Conservation (phyloP, 2,888 invertebrate genomes). For the Melolontha melolontha region DNA sequence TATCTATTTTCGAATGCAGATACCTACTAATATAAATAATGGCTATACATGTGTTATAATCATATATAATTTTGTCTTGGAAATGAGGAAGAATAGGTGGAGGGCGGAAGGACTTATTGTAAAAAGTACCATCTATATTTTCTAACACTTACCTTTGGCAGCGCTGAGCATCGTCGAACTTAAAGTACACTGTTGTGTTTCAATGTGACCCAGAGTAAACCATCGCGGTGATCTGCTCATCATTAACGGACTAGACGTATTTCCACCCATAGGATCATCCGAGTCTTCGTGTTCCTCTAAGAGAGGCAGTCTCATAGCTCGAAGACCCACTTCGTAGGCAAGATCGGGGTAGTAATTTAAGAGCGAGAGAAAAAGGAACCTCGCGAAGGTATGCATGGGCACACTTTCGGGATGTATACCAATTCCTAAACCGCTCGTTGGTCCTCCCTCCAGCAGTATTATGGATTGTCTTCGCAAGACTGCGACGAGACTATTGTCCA, state of each 20-base stretch:
- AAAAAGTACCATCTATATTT: no score
- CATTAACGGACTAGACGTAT: conserved; percentile 67
- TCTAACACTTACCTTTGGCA: conserved; percentile 69
- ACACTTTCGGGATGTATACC: conserved; percentile 85
- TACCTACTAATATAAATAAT: no score
- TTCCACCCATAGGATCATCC: conserved; percentile 70
- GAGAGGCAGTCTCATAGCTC: conserved; percentile 84
- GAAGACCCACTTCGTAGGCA: conserved; percentile 81
- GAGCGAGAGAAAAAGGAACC: conserved; percentile 82
- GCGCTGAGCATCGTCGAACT: conserved; percentile 82
- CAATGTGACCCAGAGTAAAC: conserved; percentile 85
- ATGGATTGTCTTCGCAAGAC: conserved; percentile 77
- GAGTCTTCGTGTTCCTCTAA: conserved; percentile 79
- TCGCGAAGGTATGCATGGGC: conserved; percentile 87
- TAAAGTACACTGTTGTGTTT: conserved; percentile 83
- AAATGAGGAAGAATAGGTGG: no score
- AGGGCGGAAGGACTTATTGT: no score
- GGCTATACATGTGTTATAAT: no score
- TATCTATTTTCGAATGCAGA: no score
- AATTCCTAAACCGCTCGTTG: conserved; percentile 78
- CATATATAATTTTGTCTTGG: no score
- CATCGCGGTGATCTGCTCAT: conserved; percentile 76
- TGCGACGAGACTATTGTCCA: conserved; percentile 77
- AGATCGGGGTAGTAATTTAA: conserved; percentile 81
- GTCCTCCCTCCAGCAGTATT: conserved; percentile 81